Base-by-base conservation (phyloP, 1,140 invertebrate genomes). In the Drosophila pseudoananassae region DNA sequence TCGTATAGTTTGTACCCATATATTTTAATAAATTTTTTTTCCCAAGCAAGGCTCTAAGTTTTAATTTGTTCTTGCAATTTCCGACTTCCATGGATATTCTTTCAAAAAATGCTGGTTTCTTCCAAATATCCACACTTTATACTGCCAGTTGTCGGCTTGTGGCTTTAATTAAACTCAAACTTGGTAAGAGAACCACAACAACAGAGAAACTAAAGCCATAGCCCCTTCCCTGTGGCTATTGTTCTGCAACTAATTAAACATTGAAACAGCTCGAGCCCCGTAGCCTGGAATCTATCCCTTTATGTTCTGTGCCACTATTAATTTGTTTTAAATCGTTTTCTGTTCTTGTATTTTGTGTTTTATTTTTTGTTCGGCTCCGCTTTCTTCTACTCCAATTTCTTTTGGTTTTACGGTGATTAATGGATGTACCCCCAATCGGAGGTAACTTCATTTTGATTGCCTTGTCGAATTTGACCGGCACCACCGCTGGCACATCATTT, bases 361-460 rank as follows among this genome's bases (percentile, higher is more conserved):
- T 3, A 31, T 58, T 60, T 50, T 57, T 43, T 14, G 4, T 14
- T 17, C 40, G 5, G 14, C 46, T 38, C 23, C 29, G 43, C 69
- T 61, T 64, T 54, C 40, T 10, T 27, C 38, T 69, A 60, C 68
- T 82, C 63, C 69, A 81, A 59, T 81, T 36, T 17, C 40, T 31
- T 17, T 14, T 45, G 51, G 38, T 33, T 65, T 45, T 61, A 43
- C 4, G 43, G 63, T 85, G 81, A 85, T 85, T 85, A 85, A 85
- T 85, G 81, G 74, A 31, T 56, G 23, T 56, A n/a, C 51, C 69
- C 69, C 46, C 46, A 20, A 73, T 51, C 47, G 81, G 73, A 85
- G 73, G 82, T 87, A 81, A 77, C 82, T 85, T 81, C 82, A 75
- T 87, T 85, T 87, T 85, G 81, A 85, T 85, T 81, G 77, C 82